Base-by-base conservation (phyloP, 2,888 invertebrate genomes). In the Yponomeuta malinellus region DNA sequence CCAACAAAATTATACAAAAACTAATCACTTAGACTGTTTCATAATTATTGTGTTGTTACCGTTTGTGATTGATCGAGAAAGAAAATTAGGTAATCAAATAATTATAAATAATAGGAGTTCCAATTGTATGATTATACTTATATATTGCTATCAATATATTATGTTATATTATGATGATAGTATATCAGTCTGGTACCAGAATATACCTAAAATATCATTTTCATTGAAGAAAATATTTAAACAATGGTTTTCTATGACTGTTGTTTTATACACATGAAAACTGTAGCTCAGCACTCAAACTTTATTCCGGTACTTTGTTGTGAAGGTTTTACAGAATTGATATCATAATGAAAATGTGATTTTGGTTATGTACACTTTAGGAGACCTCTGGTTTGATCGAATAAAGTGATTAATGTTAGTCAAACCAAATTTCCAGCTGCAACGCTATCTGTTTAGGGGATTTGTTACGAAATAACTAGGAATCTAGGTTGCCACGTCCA, bases 41-140 rank as follows among this genome's bases (percentile, higher is more conserved):
- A 76, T 81, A 23, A 23, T 23, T 23, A 80, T 80, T 81, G 81
- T 80, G 80, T 84, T 88, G 91, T 91, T 90, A 91, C 91, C 90
- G 85, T 89, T 83, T 90, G 90, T 91, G 91, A 91, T 91, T 88
- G 87, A 85, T 84, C 81, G 84, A 81, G 79, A 80, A 80, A 71
- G 67, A 81, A 81, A 88, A 87, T 89, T 92, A 92, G 89, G 85
- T 75, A 74, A 73, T 72, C 73, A 74, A 74, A 74, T 91, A 89
- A 89, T 88, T 88, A 90, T 89, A 89, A 86, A 86, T 88, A 87
- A 89, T 92, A 92, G 92, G 91, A 92, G 92, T 88, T 92, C 90
- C 92, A 92, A 92, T 91, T 91, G 89, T 89, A 87, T 90, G 70
- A 90, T 87, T 90, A 89, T 88, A 89, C 85, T 85, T 89, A 89